These are phyloP conservation scores for Liodrosophila aerea DNA, from an alignment of 2,888 invertebrate species.

Conservation along the genomic window DNA sequence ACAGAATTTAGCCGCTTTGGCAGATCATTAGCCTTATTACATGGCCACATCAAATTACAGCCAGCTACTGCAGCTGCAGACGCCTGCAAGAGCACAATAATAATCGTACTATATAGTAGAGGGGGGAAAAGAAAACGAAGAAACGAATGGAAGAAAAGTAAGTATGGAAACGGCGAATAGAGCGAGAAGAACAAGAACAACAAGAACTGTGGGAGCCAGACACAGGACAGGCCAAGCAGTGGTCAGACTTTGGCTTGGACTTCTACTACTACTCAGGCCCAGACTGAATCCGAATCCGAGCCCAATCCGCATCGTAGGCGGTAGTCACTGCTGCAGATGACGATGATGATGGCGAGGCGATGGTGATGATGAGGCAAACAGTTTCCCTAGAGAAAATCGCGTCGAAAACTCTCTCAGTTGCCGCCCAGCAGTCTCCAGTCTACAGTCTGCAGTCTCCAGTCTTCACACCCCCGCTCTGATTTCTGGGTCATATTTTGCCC, in stretches of 20 bases:
- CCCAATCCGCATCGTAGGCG: constrained; percentile 37
- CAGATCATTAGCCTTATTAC: constrained; percentile 71
- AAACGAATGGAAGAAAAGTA: constrained; percentile 22
- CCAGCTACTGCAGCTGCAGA: constrained; percentile 52
- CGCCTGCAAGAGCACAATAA: constrained; percentile 37
- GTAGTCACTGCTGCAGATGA: constrained; percentile 2
- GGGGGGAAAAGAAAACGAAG: constrained; percentile 1
- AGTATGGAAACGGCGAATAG: constrained; percentile 41
- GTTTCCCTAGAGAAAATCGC: constrained; percentile 64
- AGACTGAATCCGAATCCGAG: constrained; percentile 20
- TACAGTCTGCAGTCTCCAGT: constrained; percentile 7
- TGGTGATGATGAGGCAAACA: constrained; percentile 54
- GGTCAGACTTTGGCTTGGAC: constrained; percentile 23
- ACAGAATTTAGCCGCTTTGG: constrained; percentile 42
- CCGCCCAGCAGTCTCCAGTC: constrained; percentile 46
- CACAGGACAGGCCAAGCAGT: constrained; percentile 24
- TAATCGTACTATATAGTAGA: constrained; percentile 16
- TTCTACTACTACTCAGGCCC: constrained; percentile 14
- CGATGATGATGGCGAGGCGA: background rate
- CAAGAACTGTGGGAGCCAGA: constrained; percentile 56
- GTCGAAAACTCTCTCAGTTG: constrained; percentile 21
- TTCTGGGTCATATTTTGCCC: constrained; percentile 74
- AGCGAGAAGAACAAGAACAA: constrained; percentile 23
- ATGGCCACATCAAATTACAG: constrained; percentile 64
- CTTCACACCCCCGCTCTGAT: constrained; percentile 52